Percentiles rank a stretch among this genome's conserved stretches.
Evolutionary conservation across 2,113 vertebrate species (phyloP).

Genomic region (Felis chaus): DNA sequence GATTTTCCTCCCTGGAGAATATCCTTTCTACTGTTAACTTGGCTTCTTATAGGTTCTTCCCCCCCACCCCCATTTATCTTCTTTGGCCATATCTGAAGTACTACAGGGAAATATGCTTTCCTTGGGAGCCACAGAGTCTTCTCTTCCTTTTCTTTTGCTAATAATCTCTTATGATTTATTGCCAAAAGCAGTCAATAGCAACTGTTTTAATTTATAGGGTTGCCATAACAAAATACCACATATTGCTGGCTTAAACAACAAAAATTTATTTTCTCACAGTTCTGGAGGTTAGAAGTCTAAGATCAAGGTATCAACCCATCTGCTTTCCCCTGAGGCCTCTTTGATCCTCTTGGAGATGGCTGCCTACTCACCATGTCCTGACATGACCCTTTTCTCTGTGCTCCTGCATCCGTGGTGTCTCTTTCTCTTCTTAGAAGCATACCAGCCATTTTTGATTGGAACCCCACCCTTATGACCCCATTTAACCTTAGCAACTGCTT

Average conservation of each 20-base stretch:
- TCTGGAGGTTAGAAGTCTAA: not conserved
- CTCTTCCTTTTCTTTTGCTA: not conserved
- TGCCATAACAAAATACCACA: not conserved
- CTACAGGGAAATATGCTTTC: not conserved
- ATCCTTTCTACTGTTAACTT: not conserved
- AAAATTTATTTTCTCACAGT: not conserved
- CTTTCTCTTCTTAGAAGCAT: not conserved
- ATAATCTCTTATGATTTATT: not conserved
- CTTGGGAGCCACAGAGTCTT: not conserved
- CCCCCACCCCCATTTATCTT: not conserved
- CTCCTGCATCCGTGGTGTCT: not conserved
- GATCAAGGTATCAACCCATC: not conserved
- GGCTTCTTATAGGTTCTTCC: not conserved
- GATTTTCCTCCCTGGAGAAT: not conserved
- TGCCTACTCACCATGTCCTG: not conserved
- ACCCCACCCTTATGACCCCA: not conserved
- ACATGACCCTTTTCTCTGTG: not conserved
- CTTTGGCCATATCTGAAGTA: not conserved
- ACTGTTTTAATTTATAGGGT: not conserved
- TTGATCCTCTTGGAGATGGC: not conserved
- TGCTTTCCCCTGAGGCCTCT: not conserved
- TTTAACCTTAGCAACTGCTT: not conserved
- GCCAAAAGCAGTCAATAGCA: not conserved
- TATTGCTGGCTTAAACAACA: not conserved
- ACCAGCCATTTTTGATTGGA: not conserved